Base-by-base conservation (phyloP, 2,888 invertebrate genomes). In the Macrosiphum euphorbiae region DNA sequence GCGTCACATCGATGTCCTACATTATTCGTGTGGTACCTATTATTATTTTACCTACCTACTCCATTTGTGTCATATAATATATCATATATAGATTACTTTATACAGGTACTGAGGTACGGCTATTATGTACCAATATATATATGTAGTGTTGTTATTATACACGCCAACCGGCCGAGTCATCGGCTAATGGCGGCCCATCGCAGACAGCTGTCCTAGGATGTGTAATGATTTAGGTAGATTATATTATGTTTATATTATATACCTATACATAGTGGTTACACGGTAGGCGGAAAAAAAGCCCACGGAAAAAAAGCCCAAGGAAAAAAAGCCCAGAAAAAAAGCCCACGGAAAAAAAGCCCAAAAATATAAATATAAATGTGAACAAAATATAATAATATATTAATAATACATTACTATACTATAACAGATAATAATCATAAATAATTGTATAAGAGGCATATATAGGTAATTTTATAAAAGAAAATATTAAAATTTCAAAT, bases 1-100 rank as follows among this genome's bases (percentile, higher is more conserved):
- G 78, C 50, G 88, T 88, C 88, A 24, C 88, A 55, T 88, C 44
- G 91, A 91, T 91, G 91, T 91, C 91, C 91, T 86, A 91, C 85
- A 91, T 91, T 91, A 85, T 91, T 85, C 91, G 78, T 61, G n/a
- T 61, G 61, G 61, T 41, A 88, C n/a, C 55, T 88, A 88, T 87
- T 44, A 85, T 44, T 85, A 85, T 85, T 44, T 26, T 85, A 85
- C 85, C 24, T 86, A 86, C 86, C 50, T 61, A 47, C 55, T 91
- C 50, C 91, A 41, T 52, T 84, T 24, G 78, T 52, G 52, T 41
- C 90, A 41, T 90, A 35, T 26, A 84, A 78, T 61, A 61, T 78
- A 78, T 78, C 35, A 78, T 20, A 20, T 78, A 78, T 78, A 78
- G 78, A 78, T 78, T 78, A 8, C 78, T 78, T 35, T 78, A 78